These are phyloP conservation scores for Acleris sparsana DNA, from an alignment of 2,888 invertebrate species.

Conservation along the genomic window DNA sequence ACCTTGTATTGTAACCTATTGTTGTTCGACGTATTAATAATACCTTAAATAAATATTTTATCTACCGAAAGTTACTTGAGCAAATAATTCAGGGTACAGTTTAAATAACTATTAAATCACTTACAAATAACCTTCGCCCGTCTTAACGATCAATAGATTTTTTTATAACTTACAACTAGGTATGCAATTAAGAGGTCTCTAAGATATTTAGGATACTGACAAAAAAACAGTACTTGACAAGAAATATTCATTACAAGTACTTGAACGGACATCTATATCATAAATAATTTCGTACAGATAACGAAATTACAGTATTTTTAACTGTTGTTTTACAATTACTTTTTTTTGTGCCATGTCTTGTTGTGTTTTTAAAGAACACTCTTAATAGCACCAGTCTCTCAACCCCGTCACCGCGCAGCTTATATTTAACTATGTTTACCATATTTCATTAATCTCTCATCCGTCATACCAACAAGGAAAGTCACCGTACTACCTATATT, in stretches of 20 bases:
- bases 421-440: too few relatives aligned
- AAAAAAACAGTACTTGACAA: too few relatives aligned
- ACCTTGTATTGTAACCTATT: neutral
- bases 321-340: too few relatives aligned
- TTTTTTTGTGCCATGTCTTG: too few relatives aligned
- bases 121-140: constrained; percentile 2
- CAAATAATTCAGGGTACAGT: constrained; percentile 30
- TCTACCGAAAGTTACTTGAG: constrained; percentile 20
- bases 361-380: neutral
- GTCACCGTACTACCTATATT: constrained; percentile 27
- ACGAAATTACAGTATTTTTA: too few relatives aligned
- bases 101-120: neutral
- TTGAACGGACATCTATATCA: too few relatives aligned
- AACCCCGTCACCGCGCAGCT: constrained; percentile 17
- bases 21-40: neutral
- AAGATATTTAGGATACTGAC: neutral
- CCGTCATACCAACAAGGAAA: constrained; percentile 24
- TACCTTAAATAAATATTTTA: constrained; percentile 17
- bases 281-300: too few relatives aligned
- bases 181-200: neutral
- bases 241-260: too few relatives aligned
- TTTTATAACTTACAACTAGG: neutral
- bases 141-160: neutral
- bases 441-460: constrained; percentile 5
- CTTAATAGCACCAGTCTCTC: neutral